Conservation (phyloP, 2,888 invertebrate genomes). For the Chrysolina haemoptera region DNA sequence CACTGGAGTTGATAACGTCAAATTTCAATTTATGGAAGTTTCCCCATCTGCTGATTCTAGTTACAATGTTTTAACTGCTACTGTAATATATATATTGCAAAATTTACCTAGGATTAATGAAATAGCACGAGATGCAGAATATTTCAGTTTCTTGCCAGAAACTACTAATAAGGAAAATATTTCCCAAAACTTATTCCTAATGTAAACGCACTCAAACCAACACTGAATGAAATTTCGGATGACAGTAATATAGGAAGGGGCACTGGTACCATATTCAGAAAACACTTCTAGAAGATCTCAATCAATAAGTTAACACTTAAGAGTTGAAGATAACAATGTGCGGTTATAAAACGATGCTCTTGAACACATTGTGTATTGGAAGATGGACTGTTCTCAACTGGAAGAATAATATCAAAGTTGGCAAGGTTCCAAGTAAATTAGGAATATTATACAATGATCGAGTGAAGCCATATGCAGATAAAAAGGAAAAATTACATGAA, state of each 20-base stretch:
- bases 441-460: not conserved
- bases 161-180: no score
- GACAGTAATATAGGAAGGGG: constrained; percentile 23
- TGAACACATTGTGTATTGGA: constrained; percentile 23
- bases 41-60: no score
- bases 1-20: no score
- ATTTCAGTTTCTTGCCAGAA: no score
- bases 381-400: constrained; percentile 18
- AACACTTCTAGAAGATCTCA: constrained; percentile 9
- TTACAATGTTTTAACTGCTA: no score
- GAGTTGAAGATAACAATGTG: constrained; percentile 4
- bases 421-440: constrained; percentile 7
- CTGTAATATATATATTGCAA: no score
- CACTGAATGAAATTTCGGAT: constrained; percentile 27
- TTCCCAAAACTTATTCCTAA: no score
- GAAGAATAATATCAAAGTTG: constrained; percentile 20
- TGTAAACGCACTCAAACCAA: no score
- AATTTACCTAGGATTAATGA: no score
- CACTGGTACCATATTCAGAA: constrained; percentile 37
- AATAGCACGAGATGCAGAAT: no score
- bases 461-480: not conserved
- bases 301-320: constrained; percentile 9
- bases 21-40: no score
- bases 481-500: not conserved
- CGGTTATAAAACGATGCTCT: constrained; percentile 5